These are phyloP conservation scores for Trichopoda pennipes DNA, from an alignment of 2,888 invertebrate species.

Conservation along the genomic window DNA sequence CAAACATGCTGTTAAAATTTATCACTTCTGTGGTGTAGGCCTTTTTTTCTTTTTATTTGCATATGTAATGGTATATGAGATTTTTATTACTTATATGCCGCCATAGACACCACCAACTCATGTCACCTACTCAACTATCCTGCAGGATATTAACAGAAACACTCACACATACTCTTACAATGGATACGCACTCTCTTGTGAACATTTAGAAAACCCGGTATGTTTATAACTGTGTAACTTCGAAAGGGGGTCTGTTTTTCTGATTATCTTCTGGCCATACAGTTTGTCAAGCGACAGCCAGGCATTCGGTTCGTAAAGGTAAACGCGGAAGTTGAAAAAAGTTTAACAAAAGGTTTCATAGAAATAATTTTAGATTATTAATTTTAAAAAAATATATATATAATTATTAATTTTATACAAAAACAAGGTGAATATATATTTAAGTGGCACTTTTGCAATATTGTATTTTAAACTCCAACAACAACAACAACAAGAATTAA, in stretches of 20 bases:
- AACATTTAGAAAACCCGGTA: slow-evolving; percentile 46
- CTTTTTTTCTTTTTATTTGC: slow-evolving; percentile 32
- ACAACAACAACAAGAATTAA: neutral
- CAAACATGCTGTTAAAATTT: slow-evolving; percentile 28
- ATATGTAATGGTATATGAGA: slow-evolving; percentile 55
- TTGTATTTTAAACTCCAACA: no score
- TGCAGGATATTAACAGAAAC: slow-evolving; percentile 49
- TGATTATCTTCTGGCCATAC: slow-evolving; percentile 57
- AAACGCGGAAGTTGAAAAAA: slow-evolving; percentile 62
- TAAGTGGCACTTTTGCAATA: no score
- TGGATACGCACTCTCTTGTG: slow-evolving; percentile 18
- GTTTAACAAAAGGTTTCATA: slow-evolving; percentile 26
- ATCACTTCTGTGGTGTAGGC: slow-evolving; percentile 34
- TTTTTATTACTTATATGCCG: slow-evolving; percentile 66
- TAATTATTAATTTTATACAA: neutral
- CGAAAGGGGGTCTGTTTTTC: slow-evolving; percentile 53
- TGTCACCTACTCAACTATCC: slow-evolving; percentile 61
- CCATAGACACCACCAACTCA: slow-evolving; percentile 50
- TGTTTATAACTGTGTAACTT: slow-evolving; percentile 56
- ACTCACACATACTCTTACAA: slow-evolving; percentile 3
- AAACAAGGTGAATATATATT: neutral
- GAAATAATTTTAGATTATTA: neutral
- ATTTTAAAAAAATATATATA: neutral
- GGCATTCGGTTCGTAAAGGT: slow-evolving; percentile 45
- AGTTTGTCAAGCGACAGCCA: slow-evolving; percentile 64